A percentile compares a stretch with the other conserved stretches of the same genome.
These are phyloP conservation scores for Leptinotarsa peninsularis DNA, from an alignment of 2,888 invertebrate genomes.

Conservation along the genomic window DNA sequence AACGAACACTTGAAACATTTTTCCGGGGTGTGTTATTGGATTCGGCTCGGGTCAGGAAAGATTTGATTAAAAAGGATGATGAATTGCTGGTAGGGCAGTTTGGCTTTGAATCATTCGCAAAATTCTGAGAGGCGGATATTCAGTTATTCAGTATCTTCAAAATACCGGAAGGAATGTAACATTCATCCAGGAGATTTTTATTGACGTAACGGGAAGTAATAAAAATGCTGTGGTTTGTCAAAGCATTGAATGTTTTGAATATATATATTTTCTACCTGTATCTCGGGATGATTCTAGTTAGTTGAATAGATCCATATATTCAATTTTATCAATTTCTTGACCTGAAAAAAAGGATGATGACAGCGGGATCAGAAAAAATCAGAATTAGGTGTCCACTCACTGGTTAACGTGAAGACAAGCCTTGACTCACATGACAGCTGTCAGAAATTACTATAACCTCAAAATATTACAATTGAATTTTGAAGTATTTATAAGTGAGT, in stretches of 20 bases:
- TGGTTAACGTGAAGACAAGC: too few relatives aligned
- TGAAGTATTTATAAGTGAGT: too few relatives aligned
- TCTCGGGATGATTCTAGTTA: too few relatives aligned
- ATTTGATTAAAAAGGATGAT: slow-evolving; percentile 9
- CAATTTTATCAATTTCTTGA: too few relatives aligned
- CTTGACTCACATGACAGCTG: too few relatives aligned
- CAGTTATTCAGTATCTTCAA: background rate
- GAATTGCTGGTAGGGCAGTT: slow-evolving; percentile 3
- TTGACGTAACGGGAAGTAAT: background rate
- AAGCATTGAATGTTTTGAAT: background rate
- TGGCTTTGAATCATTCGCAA: background rate
- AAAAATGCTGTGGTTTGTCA: background rate
- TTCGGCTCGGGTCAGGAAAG: background rate
- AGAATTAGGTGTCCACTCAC: too few relatives aligned
- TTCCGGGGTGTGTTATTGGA: slow-evolving; percentile 13
- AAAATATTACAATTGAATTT: too few relatives aligned
- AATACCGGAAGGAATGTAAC: slow-evolving; percentile 1
- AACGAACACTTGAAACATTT: slow-evolving; percentile 13
- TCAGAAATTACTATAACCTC: too few relatives aligned
- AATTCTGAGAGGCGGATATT: background rate
- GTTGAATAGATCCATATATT: too few relatives aligned
- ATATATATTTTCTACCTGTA: too few relatives aligned
- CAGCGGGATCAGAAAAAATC: too few relatives aligned
- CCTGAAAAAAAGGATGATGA: too few relatives aligned
- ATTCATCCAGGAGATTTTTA: background rate